Evolutionary conservation across 2,888 invertebrate genomes (phyloP).

Genomic region (Charanyca ferruginea): DNA sequence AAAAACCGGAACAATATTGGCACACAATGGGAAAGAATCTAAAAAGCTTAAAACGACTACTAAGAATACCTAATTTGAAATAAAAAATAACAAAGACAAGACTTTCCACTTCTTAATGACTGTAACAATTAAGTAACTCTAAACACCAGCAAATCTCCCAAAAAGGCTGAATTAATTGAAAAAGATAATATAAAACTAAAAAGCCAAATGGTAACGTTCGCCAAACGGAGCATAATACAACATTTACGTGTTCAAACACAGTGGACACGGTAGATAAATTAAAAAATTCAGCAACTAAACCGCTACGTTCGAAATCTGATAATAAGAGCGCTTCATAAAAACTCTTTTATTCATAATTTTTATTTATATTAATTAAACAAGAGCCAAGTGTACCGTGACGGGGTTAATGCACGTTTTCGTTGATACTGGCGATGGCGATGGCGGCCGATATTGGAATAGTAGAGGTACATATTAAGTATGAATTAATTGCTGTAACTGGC

Average conservation of each 20-base stretch:
- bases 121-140: constrained; percentile 5
- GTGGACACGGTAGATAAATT: constrained; percentile 85
- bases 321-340: constrained; percentile 78
- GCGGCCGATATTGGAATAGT: constrained; percentile 60
- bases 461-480: constrained; percentile 10
- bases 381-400: constrained; percentile 85
- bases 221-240: constrained; percentile 76
- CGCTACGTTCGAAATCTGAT: constrained; percentile 79
- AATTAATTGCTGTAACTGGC: constrained; percentile 14
- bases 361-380: constrained; percentile 87
- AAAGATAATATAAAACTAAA: constrained; percentile 54
- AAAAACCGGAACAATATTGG: too few species aligned
- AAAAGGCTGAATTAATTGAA: constrained; percentile 61
- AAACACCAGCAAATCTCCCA: constrained; percentile 10
- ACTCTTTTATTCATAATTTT: constrained; percentile 81
- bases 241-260: constrained; percentile 74
- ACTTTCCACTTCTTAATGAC: too few species aligned
- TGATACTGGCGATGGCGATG: constrained; percentile 63
- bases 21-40: too few species aligned
- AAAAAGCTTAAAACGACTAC: too few species aligned
- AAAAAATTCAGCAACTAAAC: constrained; percentile 73
- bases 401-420: constrained; percentile 81
- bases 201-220: constrained; percentile 69
- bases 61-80: too few species aligned
- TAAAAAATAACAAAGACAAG: too few species aligned